Evolutionary conservation across 2,797 vertebrate species (phyloP).

Genomic region (Sebastes diaconus): DNA sequence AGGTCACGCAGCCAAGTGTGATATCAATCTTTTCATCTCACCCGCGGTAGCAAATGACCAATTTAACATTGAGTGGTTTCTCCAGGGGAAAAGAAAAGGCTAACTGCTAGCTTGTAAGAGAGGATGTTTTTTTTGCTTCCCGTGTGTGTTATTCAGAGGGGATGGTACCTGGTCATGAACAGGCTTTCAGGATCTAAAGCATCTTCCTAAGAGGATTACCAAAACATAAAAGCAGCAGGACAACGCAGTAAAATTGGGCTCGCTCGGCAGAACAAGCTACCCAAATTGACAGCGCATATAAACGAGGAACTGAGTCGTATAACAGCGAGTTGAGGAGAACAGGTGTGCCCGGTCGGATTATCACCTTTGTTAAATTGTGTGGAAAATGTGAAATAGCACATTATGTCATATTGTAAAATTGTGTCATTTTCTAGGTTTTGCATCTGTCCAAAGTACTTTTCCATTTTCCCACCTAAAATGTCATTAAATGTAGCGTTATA

Average conservation of each 20-base stretch:
- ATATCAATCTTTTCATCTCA: not conserved
- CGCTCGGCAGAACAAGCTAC: not conserved
- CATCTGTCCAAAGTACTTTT: not conserved
- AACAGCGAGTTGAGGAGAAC: not conserved
- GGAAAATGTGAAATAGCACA: not conserved
- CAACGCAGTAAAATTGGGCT: not conserved
- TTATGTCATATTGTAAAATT: not conserved
- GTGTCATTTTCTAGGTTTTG: not conserved
- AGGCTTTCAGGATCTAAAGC: not conserved
- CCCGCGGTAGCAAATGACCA: not conserved
- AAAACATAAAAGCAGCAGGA: not conserved
- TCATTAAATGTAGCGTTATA: slow-evolving; percentile 33
- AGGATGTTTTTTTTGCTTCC: not conserved
- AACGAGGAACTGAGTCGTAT: not conserved
- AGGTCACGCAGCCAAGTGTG: not conserved
- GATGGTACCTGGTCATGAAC: not conserved
- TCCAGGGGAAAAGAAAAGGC: too few species aligned
- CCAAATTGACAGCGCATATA: not conserved
- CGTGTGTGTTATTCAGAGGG: not conserved
- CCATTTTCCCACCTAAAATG: not conserved
- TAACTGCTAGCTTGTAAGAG: not conserved
- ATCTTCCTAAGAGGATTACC: not conserved
- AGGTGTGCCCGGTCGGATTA: not conserved
- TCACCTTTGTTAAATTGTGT: not conserved
- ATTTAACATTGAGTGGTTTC: not conserved